Evolutionary conservation across 2,113 vertebrate species (phyloP).

Genomic region (Typhlomys cinereus): DNA sequence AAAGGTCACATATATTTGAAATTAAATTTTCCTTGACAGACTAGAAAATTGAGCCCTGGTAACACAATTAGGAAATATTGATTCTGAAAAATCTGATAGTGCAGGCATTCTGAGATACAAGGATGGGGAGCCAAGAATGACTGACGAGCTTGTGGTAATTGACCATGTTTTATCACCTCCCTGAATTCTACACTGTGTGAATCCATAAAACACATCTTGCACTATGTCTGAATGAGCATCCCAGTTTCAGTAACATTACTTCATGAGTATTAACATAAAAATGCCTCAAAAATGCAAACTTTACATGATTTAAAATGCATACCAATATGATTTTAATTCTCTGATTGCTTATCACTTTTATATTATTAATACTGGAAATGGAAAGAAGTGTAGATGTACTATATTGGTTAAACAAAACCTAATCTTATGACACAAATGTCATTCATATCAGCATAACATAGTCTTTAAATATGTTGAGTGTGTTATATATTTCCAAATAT

Average conservation of each 20-base stretch:
- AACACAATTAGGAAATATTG: constrained; percentile 70
- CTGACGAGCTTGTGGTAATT: neutral
- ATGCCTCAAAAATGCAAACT: constrained; percentile 79
- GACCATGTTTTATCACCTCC: neutral
- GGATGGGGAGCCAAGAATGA: constrained; percentile 17
- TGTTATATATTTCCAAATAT: constrained; percentile 59
- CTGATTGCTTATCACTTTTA: constrained; percentile 61
- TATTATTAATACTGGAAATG: constrained; percentile 75
- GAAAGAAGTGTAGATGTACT: constrained; percentile 76
- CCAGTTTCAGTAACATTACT: constrained; percentile 34
- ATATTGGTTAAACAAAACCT: constrained; percentile 80
- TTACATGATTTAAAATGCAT: constrained; percentile 67
- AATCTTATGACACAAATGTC: constrained; percentile 81
- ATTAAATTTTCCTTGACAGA: constrained; percentile 50
- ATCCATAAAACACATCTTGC: neutral
- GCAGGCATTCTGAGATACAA: constrained; percentile 1
- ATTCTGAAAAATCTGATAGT: constrained; percentile 22
- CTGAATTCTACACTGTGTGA: neutral
- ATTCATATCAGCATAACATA: constrained; percentile 75
- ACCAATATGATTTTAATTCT: constrained; percentile 73
- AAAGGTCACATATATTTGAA: constrained; percentile 35
- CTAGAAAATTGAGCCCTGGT: constrained; percentile 32
- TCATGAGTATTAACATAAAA: constrained; percentile 61
- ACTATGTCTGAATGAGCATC: neutral
- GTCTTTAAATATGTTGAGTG: constrained; percentile 68